These are phyloP conservation scores for Tiliacea aurago DNA, from an alignment of 2,888 invertebrate species.

Conservation along the genomic window DNA sequence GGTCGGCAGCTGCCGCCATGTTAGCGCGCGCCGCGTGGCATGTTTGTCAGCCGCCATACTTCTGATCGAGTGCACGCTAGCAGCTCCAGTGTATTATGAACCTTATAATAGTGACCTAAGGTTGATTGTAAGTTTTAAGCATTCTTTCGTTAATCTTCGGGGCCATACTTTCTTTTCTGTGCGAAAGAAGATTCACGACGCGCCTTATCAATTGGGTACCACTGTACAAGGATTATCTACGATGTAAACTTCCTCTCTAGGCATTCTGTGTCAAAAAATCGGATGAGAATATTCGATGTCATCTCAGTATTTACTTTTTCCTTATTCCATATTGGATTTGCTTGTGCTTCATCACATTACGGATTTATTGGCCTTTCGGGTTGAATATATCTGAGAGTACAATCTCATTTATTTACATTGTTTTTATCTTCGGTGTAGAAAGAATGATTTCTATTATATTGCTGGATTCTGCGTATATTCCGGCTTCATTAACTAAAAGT, in stretches of 20 bases:
- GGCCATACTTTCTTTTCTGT: no score
- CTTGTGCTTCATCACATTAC: constrained; percentile 22
- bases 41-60: no score
- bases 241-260: neutral
- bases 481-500: neutral
- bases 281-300: neutral
- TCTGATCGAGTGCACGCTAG: no score
- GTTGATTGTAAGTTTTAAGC: no score
- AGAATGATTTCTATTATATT: neutral
- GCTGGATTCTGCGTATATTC: neutral
- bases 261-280: neutral
- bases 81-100: no score
- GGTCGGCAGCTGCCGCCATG: no score
- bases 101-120: no score
- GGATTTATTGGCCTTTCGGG: constrained; percentile 5
- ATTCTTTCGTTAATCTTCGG: no score
- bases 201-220: no score
- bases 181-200: no score
- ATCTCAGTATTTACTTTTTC: constrained; percentile 14
- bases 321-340: neutral
- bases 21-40: no score
- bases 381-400: neutral
- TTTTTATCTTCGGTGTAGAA: neutral
- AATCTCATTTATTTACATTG: no score
- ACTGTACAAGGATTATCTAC: neutral